Base-by-base conservation (phyloP, 1,140 invertebrate genomes). In the Tetragonula clypearis region DNA sequence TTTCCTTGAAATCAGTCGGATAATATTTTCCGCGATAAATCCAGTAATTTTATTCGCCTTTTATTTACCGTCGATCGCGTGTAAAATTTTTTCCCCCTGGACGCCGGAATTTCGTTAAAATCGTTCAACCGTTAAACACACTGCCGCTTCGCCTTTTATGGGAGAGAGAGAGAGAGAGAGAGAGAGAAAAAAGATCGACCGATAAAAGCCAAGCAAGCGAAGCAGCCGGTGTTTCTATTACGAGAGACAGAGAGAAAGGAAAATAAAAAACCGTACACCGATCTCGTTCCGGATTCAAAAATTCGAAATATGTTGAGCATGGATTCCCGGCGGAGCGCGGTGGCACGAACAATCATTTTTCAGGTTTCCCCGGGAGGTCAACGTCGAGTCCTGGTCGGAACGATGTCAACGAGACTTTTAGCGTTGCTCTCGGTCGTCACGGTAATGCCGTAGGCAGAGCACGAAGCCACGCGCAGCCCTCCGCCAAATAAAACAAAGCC, bases 401-500 rank as follows among this genome's bases (percentile, higher is more conserved):
- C 75, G 66, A 84, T 41, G 82, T 71, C 69, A 60, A 74, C 83
- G 83, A 62, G 76, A 79, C 78, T 65, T 85, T 85, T 73, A 73
- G 56, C 66, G 35, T 14, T 49, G 72, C 4, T 9, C 49, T 14
- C 60, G 53, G 41, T 53, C 55, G 77, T 41, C 69, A 26, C 35
- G 19, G 79, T 62, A 53, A 76, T 86, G 66, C 84, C 73, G 80
- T 83, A 83, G 74, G 74, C 80, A 41, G 15, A 19, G 68, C 81
- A 82, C 73, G 80, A 73, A 86, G 79, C 66, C 68, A 53, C 79
- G 79, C 79, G 79, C 79, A 56, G 62, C 14, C 35, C 72, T 26
- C 56, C 73, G 80, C 58, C 85, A 72, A 78, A 86, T 86, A 86
- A 86, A 86, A 86, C 81, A 86, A 86, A 83, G 68, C 66, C 55